Percentiles rank a stretch among this genome's conserved stretches.
phyloP scores from a whole-genome alignment of 2,888 invertebrate species.

The Dynastes tityus region DNA sequence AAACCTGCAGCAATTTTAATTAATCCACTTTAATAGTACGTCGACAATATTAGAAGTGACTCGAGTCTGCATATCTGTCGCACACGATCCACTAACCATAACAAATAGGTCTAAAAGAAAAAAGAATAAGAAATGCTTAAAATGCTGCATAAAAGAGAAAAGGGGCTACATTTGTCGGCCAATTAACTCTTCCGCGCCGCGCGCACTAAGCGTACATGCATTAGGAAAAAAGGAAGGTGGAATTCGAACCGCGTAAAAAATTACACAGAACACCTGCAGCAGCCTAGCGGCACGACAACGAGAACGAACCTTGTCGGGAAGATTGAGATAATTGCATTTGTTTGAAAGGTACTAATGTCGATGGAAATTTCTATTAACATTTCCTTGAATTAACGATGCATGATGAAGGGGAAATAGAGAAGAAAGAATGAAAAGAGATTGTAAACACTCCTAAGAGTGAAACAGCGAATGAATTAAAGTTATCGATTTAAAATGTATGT shows the following conservation, averaged over 20 bases:
- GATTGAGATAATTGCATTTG: conserved; percentile 12
- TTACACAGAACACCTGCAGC: conserved; percentile 6
- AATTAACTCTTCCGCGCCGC: background rate
- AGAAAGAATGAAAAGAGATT: background rate
- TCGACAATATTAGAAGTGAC: too few species aligned
- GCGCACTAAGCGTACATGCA: conserved; percentile 4
- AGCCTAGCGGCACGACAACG: background rate
- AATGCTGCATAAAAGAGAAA: background rate
- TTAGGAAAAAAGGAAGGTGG: conserved; percentile 6
- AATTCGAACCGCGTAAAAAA: conserved; percentile 18
- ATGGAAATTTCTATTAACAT: conserved; percentile 17
- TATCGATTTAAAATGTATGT: too few species aligned
- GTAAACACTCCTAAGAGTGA: too few species aligned
- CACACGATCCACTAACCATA: too few species aligned
- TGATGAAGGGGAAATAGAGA: background rate
- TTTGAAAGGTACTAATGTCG: conserved; percentile 15
- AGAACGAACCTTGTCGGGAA: background rate
- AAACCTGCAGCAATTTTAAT: too few species aligned
- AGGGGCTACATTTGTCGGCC: conserved; percentile 1
- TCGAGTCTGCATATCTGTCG: too few species aligned
- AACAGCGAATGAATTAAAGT: too few species aligned
- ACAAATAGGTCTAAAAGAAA: too few species aligned
- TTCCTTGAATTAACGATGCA: conserved; percentile 18
- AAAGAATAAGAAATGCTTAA: background rate
- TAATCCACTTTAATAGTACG: too few species aligned